phyloP scores from a whole-genome alignment of 2,113 vertebrate species.

The Saguinus midas region DNA sequence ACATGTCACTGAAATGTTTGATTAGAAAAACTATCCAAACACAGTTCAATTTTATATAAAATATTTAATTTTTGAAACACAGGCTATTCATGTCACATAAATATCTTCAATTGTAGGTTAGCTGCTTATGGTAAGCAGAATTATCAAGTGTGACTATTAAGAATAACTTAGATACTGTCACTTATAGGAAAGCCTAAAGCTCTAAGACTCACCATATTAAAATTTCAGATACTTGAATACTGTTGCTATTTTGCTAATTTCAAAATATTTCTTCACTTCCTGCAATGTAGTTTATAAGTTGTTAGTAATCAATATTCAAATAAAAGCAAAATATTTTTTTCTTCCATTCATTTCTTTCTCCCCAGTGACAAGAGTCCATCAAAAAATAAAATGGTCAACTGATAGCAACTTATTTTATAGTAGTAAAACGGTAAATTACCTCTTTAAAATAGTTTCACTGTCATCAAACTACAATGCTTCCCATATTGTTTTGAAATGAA shows the following conservation, averaged over 20 bases:
- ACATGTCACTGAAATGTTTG: neutral
- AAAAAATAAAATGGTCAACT: conserved; percentile 72
- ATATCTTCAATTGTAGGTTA: conserved; percentile 74
- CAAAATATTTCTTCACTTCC: conserved; percentile 71
- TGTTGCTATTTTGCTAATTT: conserved; percentile 66
- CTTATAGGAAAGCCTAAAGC: conserved; percentile 68
- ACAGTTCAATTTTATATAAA: conserved; percentile 71
- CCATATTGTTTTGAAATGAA: conserved; percentile 45
- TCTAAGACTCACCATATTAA: conserved; percentile 74
- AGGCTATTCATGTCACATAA: conserved; percentile 73
- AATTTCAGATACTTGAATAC: conserved; percentile 74
- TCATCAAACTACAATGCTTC: conserved; percentile 48
- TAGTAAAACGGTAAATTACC: conserved; percentile 82
- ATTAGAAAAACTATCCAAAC: conserved; percentile 66
- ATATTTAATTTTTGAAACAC: conserved; percentile 77
- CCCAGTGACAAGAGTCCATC: conserved; percentile 57
- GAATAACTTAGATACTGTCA: conserved; percentile 77
- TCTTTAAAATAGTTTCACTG: conserved; percentile 79
- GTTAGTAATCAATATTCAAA: conserved; percentile 76
- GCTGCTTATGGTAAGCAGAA: conserved; percentile 63
- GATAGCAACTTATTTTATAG: conserved; percentile 78
- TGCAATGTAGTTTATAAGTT: conserved; percentile 67
- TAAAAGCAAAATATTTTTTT: conserved; percentile 69
- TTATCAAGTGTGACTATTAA: conserved; percentile 70
- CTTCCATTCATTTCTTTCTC: conserved; percentile 59